A percentile compares a stretch with the other conserved stretches of the same genome.
phyloP scores from a whole-genome alignment of 2,888 invertebrate genomes.

The Cryptocephalus primarius region DNA sequence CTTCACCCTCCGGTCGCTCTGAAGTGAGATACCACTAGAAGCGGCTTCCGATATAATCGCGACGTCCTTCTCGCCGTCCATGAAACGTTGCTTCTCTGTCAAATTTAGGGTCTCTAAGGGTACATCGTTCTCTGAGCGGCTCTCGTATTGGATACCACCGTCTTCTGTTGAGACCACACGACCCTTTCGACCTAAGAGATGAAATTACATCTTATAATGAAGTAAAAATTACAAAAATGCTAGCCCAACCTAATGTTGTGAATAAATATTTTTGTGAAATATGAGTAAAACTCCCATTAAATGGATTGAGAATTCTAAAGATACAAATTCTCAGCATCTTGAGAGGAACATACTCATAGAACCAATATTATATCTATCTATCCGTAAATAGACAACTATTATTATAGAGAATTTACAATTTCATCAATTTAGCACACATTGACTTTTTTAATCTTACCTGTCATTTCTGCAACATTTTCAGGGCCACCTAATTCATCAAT shows the following conservation, averaged over 20 bases:
- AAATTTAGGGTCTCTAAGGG: conserved; percentile 95
- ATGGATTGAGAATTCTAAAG: too few relatives aligned
- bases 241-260: too few relatives aligned
- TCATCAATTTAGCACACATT: too few relatives aligned
- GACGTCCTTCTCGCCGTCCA: conserved; percentile 96
- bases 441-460: conserved; percentile 45
- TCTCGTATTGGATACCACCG: conserved; percentile 92
- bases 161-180: conserved; percentile 87
- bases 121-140: conserved; percentile 87
- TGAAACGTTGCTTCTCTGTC: conserved; percentile 78
- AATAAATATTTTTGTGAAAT: too few relatives aligned
- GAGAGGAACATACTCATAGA: too few relatives aligned
- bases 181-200: conserved; percentile 19
- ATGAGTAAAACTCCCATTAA: too few relatives aligned
- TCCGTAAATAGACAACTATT: too few relatives aligned
- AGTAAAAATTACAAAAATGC: too few relatives aligned
- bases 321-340: too few relatives aligned
- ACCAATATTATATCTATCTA: too few relatives aligned
- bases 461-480: conserved; percentile 99
- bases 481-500: conserved; percentile 98
- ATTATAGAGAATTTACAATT: too few relatives aligned
- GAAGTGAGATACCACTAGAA: conserved; percentile 92
- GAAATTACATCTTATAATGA: too few relatives aligned
- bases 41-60: conserved; percentile 99
- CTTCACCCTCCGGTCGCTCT: conserved; percentile 86